A percentile compares a stretch with the other conserved stretches of the same genome.
phyloP scores from a whole-genome alignment of 2,888 invertebrate genomes.

The Drosophila vallismaia region DNA sequence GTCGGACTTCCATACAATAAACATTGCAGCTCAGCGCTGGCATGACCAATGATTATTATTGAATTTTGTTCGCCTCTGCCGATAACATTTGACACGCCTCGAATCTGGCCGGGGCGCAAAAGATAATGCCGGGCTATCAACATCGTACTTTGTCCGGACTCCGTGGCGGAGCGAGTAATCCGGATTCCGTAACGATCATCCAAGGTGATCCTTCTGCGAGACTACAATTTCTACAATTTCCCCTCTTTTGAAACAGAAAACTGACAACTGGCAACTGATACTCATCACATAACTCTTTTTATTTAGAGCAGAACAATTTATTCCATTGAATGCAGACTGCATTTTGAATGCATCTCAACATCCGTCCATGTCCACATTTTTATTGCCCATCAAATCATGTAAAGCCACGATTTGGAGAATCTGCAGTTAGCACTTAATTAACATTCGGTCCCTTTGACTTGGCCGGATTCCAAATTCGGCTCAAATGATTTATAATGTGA shows the following conservation, averaged over 20 bases:
- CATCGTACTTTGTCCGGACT: constrained; percentile 56
- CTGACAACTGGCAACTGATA: constrained; percentile 1
- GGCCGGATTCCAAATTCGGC: constrained; percentile 12
- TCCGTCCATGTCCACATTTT: constrained; percentile 24
- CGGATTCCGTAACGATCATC: background rate
- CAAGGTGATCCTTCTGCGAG: constrained; percentile 12
- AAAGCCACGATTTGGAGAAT: constrained; percentile 50
- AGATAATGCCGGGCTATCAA: constrained; percentile 20
- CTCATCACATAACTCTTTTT: constrained; percentile 13
- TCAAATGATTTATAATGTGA: constrained; percentile 40
- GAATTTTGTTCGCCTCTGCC: constrained; percentile 11
- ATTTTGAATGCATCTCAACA: constrained; percentile 21
- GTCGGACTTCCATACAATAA: constrained; percentile 4
- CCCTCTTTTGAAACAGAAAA: background rate
- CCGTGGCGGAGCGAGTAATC: background rate
- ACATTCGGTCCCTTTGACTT: constrained; percentile 43
- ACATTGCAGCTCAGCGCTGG: constrained; percentile 45
- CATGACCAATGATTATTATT: constrained; percentile 40
- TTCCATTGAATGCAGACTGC: constrained; percentile 52
- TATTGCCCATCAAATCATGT: constrained; percentile 55
- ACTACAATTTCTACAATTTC: constrained; percentile 8
- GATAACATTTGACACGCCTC: constrained; percentile 69
- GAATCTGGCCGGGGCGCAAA: constrained; percentile 1
- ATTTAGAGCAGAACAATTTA: constrained; percentile 45
- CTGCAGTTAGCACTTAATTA: constrained; percentile 55